Conservation (phyloP, 2,797 vertebrate species). For the Typhlichthys eigenmanni region DNA sequence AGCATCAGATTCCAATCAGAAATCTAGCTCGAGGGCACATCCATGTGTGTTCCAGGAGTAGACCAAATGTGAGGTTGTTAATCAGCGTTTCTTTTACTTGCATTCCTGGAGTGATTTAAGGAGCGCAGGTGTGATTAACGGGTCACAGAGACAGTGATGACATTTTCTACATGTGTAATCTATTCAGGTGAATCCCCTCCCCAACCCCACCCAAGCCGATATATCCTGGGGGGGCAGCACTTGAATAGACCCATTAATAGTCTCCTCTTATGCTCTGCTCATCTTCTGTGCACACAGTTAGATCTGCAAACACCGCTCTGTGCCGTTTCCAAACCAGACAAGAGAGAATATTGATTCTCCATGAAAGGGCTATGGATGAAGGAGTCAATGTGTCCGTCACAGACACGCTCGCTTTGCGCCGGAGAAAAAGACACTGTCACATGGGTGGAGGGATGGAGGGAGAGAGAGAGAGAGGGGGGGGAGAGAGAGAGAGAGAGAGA, state of each 20-base stretch:
- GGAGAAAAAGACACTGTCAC: slow-evolving; percentile 27
- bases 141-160: too few species aligned
- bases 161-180: slow-evolving; percentile 13
- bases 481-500: neutral
- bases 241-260: slow-evolving; percentile 37
- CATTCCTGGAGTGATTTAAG: too few species aligned
- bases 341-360: slow-evolving; percentile 46
- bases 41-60: too few species aligned
- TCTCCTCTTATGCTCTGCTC: slow-evolving; percentile 26
- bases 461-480: slow-evolving; percentile 21
- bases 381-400: slow-evolving; percentile 16
- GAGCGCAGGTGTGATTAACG: too few species aligned
- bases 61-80: too few species aligned
- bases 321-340: slow-evolving; percentile 21
- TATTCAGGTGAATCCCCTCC: neutral
- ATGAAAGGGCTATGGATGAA: slow-evolving; percentile 44
- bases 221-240: too few species aligned
- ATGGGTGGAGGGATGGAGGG: neutral
- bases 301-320: slow-evolving; percentile 4
- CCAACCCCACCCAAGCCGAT: slow-evolving; percentile 14
- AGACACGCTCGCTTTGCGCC: slow-evolving; percentile 22
- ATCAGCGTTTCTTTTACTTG: too few species aligned
- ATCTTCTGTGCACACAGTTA: slow-evolving; percentile 17
- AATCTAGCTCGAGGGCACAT: too few species aligned
- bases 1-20: too few species aligned